Evolutionary conservation across 2,797 vertebrate species (phyloP).

Genomic region (Triplophysa yarkandensis): DNA sequence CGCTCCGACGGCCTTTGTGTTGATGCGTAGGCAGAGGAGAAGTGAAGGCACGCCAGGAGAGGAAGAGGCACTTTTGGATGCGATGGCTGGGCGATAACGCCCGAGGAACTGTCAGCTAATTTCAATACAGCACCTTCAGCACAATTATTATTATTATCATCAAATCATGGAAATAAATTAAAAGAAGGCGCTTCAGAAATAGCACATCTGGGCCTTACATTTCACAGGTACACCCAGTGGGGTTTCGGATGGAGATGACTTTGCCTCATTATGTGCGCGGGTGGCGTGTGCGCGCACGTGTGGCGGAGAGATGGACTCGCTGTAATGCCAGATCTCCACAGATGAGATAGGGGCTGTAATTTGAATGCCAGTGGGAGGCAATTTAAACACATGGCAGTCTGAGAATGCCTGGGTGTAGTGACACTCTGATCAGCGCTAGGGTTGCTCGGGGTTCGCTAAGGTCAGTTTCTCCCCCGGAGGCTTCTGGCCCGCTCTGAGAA

Average conservation of each 20-base stretch:
- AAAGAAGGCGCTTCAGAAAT: conserved; percentile 82
- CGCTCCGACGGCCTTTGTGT: conserved; percentile 72
- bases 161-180: conserved; percentile 85
- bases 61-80: conserved; percentile 65
- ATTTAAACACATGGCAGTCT: conserved; percentile 79
- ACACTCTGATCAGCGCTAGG: conserved; percentile 55
- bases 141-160: conserved; percentile 84
- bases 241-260: conserved; percentile 63
- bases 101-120: conserved; percentile 81
- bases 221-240: conserved; percentile 77
- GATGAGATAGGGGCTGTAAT: conserved; percentile 71
- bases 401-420: conserved; percentile 69
- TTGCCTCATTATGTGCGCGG: conserved; percentile 76
- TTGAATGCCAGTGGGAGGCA: conserved; percentile 79
- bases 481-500: conserved; percentile 25
- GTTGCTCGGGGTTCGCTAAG: conserved; percentile 17
- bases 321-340: conserved; percentile 68
- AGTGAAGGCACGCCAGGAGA: conserved; percentile 40
- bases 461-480: conserved; percentile 31
- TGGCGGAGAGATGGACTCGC: conserved; percentile 70
- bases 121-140: conserved; percentile 85
- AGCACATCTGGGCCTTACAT: conserved; percentile 77
- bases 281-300: conserved; percentile 39
- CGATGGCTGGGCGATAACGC: conserved; percentile 76
- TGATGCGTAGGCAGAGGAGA: conserved; percentile 53